Evolutionary conservation across 2,888 invertebrate genomes (phyloP).

Genomic region (Arge pagana): DNA sequence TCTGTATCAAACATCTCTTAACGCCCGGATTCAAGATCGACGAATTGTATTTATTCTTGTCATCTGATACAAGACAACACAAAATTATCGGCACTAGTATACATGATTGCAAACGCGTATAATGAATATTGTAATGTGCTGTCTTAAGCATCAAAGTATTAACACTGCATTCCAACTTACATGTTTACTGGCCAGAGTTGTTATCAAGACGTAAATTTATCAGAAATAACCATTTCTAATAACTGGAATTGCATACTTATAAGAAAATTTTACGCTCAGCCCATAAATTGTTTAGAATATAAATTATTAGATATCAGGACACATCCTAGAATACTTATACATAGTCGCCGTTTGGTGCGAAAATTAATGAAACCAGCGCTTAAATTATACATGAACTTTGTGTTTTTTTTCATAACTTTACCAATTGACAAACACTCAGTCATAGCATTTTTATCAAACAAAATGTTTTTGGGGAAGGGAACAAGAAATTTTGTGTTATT

Average conservation of each 20-base stretch:
- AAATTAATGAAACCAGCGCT: conserved; percentile 1
- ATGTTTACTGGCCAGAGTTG: conserved; percentile 19
- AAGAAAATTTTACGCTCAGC: conserved; percentile 10
- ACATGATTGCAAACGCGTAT: too few species aligned
- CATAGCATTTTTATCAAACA: conserved; percentile 7
- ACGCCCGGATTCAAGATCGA: too few species aligned
- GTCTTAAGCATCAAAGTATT: conserved; percentile 29
- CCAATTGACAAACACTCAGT: conserved; percentile 9
- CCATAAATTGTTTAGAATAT: conserved; percentile 14
- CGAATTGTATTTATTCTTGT: too few species aligned
- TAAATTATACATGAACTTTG: conserved; percentile 13
- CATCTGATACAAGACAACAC: neutral
- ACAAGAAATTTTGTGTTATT: conserved; percentile 36
- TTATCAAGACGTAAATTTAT: neutral
- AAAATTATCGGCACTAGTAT: too few species aligned
- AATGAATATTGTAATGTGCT: too few species aligned
- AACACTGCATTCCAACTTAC: conserved; percentile 31
- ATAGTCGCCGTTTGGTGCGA: conserved; percentile 8
- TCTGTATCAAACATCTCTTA: too few species aligned
- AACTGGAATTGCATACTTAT: conserved; percentile 13
- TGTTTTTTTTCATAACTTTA: conserved; percentile 17
- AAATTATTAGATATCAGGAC: conserved; percentile 5
- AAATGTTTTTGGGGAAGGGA: conserved; percentile 28
- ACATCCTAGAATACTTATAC: conserved; percentile 9
- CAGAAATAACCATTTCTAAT: conserved; percentile 3